Evolutionary conservation across 2,113 vertebrate genomes (phyloP).

Genomic region (Daboia siamensis): DNA sequence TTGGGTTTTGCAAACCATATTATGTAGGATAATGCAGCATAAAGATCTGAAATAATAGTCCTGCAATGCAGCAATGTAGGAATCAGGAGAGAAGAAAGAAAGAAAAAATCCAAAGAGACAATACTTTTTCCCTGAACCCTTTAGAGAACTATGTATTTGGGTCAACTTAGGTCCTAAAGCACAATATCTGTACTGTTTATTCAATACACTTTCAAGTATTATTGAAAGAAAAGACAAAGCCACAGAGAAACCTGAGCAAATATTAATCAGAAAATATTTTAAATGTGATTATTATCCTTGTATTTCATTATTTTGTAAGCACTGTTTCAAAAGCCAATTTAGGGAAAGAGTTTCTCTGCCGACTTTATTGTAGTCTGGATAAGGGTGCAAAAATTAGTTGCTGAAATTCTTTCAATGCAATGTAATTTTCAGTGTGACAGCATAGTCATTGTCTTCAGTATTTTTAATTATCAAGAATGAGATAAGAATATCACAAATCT

Average conservation of each 20-base stretch:
- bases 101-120: constrained; percentile 14
- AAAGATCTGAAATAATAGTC: constrained; percentile 53
- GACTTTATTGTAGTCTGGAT: background rate
- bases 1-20: constrained; percentile 37
- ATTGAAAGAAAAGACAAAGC: constrained; percentile 38
- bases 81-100: background rate
- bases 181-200: constrained; percentile 55
- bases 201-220: constrained; percentile 48
- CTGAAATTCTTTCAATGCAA: constrained; percentile 17
- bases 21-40: constrained; percentile 49
- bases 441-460: fast-evolving
- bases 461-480: background rate
- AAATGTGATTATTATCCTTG: background rate
- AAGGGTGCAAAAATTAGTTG: background rate
- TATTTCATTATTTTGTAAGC: constrained; percentile 6
- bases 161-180: constrained; percentile 63
- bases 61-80: constrained; percentile 61
- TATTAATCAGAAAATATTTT: constrained; percentile 41
- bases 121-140: constrained; percentile 39
- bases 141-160: constrained; percentile 62
- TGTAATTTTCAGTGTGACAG: background rate
- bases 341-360: constrained; percentile 25
- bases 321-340: constrained; percentile 35
- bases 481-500: background rate
- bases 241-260: constrained; percentile 33